Percentiles rank a stretch among this genome's conserved stretches.
Evolutionary conservation across 1,140 invertebrate species (phyloP).

Genomic region (Apis cerana): DNA sequence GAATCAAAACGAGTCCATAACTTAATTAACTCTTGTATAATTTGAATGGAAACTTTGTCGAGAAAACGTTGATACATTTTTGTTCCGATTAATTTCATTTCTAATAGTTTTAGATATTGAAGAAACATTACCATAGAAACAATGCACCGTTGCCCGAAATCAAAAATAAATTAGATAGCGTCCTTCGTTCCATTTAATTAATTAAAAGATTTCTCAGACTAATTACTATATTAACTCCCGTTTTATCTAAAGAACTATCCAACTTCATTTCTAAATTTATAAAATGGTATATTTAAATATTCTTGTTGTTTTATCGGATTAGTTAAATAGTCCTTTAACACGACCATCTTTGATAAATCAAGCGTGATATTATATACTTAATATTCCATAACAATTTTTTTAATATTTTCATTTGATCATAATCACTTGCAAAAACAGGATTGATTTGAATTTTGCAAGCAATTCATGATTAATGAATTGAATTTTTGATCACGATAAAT

Average conservation of each 20-base stretch:
- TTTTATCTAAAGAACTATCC: background rate
- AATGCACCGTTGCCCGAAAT: constrained; percentile 29
- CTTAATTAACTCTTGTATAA: too few species aligned
- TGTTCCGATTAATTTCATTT: background rate
- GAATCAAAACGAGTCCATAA: too few species aligned
- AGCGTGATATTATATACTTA: background rate
- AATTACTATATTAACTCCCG: constrained; percentile 27
- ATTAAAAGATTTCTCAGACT: constrained; percentile 13
- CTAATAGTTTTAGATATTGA: background rate
- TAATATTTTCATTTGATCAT: background rate
- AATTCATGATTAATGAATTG: too few species aligned
- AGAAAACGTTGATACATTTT: background rate
- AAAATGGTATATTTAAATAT: background rate
- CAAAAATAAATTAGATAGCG: background rate
- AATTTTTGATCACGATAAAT: too few species aligned
- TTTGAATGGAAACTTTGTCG: too few species aligned
- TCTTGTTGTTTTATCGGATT: too few species aligned
- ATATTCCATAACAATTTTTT: background rate
- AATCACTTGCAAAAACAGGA: background rate
- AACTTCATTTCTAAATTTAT: background rate
- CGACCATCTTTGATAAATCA: too few species aligned
- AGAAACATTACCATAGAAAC: background rate
- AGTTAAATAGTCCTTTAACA: background rate
- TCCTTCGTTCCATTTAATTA: constrained; percentile 17
- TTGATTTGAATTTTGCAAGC: too few species aligned